Conservation (phyloP, 2,797 vertebrate species). For the Adelosebastes latens region DNA sequence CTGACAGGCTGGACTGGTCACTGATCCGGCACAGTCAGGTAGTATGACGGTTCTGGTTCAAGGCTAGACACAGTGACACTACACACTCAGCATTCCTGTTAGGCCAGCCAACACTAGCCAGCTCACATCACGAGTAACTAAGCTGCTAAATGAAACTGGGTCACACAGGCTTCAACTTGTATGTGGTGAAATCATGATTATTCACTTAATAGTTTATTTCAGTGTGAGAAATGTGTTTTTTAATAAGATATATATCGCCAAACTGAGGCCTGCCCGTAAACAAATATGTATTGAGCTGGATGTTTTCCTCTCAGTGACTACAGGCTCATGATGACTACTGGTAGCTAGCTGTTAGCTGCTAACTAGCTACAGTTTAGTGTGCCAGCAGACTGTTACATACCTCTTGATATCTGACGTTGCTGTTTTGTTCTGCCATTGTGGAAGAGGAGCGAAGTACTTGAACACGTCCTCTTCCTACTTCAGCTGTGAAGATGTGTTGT, state of each 20-base stretch:
- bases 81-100: not conserved
- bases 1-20: not conserved
- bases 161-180: not conserved
- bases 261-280: conserved; percentile 7
- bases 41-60: not conserved
- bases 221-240: accelerated
- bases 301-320: conserved; percentile 27
- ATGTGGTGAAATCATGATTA: accelerated
- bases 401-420: conserved; percentile 81
- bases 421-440: conserved; percentile 80
- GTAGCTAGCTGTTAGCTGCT: conserved; percentile 29
- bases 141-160: not conserved
- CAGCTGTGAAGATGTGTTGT: not conserved
- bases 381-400: conserved; percentile 52
- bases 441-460: conserved; percentile 6
- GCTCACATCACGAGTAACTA: not conserved
- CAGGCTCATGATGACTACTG: conserved; percentile 40
- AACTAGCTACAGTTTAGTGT: conserved; percentile 29
- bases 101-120: not conserved
- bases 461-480: conserved; percentile 26
- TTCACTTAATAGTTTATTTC: not conserved
- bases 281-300: conserved; percentile 20
- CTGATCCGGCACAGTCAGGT: not conserved
- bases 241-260: accelerated
- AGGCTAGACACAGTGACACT: not conserved